Conservation (phyloP, 2,888 invertebrate genomes). For the Campaea margaritaria region DNA sequence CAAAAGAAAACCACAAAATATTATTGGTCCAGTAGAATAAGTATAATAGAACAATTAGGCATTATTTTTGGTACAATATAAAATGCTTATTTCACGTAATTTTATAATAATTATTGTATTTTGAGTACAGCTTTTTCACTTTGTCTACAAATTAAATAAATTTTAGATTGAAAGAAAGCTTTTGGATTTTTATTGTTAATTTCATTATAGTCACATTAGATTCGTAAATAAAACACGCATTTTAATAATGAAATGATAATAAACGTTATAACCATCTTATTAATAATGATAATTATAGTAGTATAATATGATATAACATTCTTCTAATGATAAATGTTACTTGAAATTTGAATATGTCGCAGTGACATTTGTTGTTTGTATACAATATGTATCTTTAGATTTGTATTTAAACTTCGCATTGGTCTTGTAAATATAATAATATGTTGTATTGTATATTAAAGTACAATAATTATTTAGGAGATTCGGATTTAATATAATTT, state of each 20-base stretch:
- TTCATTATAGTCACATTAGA: conserved; percentile 2
- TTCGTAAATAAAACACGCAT: conserved; percentile 1
- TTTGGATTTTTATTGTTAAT: conserved; percentile 4
- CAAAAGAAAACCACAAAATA: conserved; percentile 24
- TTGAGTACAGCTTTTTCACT: conserved; percentile 14
- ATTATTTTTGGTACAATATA: conserved; percentile 30
- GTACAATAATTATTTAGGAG: conserved; percentile 40
- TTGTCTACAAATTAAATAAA: conserved; percentile 6
- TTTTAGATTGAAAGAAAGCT: conserved; percentile 9
- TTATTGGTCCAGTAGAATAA: conserved; percentile 44
- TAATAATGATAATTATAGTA: background rate
- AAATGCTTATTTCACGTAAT: conserved; percentile 22
- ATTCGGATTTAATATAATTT: conserved; percentile 36
- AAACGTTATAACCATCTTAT: conserved; percentile 8
- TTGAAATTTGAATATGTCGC: conserved; percentile 19
- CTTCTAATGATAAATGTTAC: conserved; percentile 16
- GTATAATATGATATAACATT: conserved; percentile 5
- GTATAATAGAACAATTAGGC: conserved; percentile 7
- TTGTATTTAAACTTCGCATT: conserved; percentile 40
- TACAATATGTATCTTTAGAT: conserved; percentile 16
- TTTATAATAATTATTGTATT: conserved; percentile 5
- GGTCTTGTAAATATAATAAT: conserved; percentile 1
- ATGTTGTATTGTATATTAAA: conserved; percentile 37
- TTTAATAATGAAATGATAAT: conserved; percentile 14
- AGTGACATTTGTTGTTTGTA: conserved; percentile 20